Evolutionary conservation across 2,797 vertebrate species (phyloP), one percentile per base, ranked within the genome.

Genomic region (Cirrhinus molitorella): DNA sequence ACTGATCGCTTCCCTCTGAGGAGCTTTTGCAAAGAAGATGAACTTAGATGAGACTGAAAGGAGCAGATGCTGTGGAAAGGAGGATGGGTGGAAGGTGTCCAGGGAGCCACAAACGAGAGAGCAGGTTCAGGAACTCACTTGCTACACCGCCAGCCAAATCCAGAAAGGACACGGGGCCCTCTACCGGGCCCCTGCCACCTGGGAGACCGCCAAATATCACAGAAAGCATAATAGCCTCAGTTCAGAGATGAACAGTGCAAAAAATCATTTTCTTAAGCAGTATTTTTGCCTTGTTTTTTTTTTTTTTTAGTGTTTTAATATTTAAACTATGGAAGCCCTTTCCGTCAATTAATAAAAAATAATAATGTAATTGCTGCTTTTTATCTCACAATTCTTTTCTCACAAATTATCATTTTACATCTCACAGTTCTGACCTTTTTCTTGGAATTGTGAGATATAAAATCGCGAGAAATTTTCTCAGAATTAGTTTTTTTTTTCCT

Each of bases 121-220:
- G 21, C 88, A 88, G 87, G 51, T 89, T 90, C 93, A 93, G 90
- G 87, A 88, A 89, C 90, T 92, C 91, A 88, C 88, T 90, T 12
- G 89, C 81, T 85, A 87, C 43, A 51, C 84, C 67, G 21, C 83
- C 57, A 49, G 55, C 74, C 10, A 61, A 78, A 70, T 78, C 82
- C 53, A 72, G 55, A 72, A 77, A 37, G 45, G 57, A 49, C 51
- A 59, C 1, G 34, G 57, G 59, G 57, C 21, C 70, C 21, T 47
- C 25, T 6, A 5, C 1, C 25, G 16, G 25, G 34, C 17, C 79
- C 34, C 40, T 70, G 66, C 66, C 79, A 45, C 37, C 53, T 80
- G 66, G 79, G 43, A 61, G n/a, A 9, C 19, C 1, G 53, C 67
- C 80, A 81, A 47, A 81, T 43, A 61, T 72, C 67, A 71, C 67